Evolutionary conservation across 2,888 invertebrate species (phyloP).

Genomic region (Dasypolia templi): DNA sequence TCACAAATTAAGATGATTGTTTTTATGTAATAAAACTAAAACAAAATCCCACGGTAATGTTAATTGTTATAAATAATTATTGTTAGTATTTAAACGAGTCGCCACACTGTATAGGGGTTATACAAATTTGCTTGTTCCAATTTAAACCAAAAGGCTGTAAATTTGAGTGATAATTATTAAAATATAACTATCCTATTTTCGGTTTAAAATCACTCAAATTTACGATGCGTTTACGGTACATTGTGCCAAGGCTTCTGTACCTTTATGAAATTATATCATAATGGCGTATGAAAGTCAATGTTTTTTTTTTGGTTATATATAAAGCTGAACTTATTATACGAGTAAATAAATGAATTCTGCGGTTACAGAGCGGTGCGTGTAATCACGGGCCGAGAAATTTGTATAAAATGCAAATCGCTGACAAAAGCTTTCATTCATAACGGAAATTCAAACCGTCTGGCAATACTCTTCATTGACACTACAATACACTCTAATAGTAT

Average conservation of each 20-base stretch:
- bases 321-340: background rate
- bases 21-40: too few relatives aligned
- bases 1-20: too few relatives aligned
- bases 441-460: background rate
- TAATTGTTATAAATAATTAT: too few relatives aligned
- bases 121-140: too few relatives aligned
- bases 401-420: background rate
- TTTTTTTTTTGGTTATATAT: too few relatives aligned
- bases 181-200: too few relatives aligned
- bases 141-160: too few relatives aligned
- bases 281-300: background rate
- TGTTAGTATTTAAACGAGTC: too few relatives aligned
- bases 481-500: too few relatives aligned
- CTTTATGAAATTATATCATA: background rate
- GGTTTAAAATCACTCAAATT: background rate
- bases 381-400: background rate
- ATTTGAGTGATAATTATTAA: too few relatives aligned
- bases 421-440: conserved; percentile 2
- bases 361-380: background rate
- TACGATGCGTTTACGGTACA: background rate
- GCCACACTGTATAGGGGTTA: background rate
- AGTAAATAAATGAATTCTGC: background rate
- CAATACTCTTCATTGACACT: background rate
- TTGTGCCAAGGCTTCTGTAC: too few relatives aligned
- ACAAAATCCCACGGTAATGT: too few relatives aligned